Evolutionary conservation across 2,888 invertebrate species (phyloP).

Genomic region (Amiota communis): DNA sequence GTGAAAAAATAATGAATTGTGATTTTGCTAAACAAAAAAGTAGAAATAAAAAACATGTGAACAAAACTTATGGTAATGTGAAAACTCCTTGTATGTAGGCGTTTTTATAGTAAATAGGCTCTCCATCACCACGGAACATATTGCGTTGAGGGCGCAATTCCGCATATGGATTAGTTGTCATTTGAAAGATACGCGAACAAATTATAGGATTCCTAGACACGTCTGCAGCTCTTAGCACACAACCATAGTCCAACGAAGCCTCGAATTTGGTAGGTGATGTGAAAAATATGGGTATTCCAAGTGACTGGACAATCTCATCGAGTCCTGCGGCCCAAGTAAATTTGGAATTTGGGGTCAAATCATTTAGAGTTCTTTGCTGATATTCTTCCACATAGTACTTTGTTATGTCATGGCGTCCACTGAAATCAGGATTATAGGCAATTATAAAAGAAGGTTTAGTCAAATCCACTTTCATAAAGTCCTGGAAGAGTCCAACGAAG

Average conservation of each 20-base stretch:
- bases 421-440: slow-evolving; percentile 66
- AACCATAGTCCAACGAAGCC: slow-evolving; percentile 55
- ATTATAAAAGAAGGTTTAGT: slow-evolving; percentile 56
- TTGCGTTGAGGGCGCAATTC: slow-evolving; percentile 59
- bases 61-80: slow-evolving; percentile 11
- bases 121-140: slow-evolving; percentile 51
- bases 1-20: slow-evolving; percentile 48
- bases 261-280: slow-evolving; percentile 62
- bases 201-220: not conserved
- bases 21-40: not conserved
- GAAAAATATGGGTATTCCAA: slow-evolving; percentile 61
- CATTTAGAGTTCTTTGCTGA: not conserved
- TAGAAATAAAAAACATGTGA: not conserved
- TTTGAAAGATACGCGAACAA: slow-evolving; percentile 45
- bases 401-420: slow-evolving; percentile 36
- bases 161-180: slow-evolving; percentile 59
- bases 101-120: slow-evolving; percentile 62
- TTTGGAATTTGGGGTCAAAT: not conserved
- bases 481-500: slow-evolving; percentile 44
- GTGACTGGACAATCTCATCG: slow-evolving; percentile 47
- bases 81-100: slow-evolving; percentile 62
- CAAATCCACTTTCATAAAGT: slow-evolving; percentile 41
- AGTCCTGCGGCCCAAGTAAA: slow-evolving; percentile 59
- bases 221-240: slow-evolving; percentile 41
- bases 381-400: not conserved